Base-by-base conservation (phyloP, 2,113 vertebrate genomes). In the Gallinago paraguaiae region DNA sequence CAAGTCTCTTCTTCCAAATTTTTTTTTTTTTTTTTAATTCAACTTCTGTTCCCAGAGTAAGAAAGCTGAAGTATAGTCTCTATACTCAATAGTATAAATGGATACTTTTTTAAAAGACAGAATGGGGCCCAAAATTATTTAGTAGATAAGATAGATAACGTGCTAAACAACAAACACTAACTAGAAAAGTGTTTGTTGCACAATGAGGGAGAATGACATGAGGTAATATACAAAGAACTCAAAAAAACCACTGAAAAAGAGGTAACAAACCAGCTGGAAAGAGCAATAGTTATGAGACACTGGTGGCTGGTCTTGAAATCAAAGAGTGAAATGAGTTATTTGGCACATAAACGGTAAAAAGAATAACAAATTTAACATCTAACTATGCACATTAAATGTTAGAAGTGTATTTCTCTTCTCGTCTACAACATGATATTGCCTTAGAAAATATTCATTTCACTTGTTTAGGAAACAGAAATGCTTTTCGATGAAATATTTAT, bases 401-500 rank as follows among this genome's bases (percentile, higher is more conserved):
- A 77, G 13, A 85, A 45, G 5, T 45, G 8, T 35, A 45, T 69
- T 85, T 82, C 45, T 65, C 9, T 31, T 82, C 53, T 50, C 59
- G 25, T 53, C 31, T 57, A 53, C 20, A 61, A 45, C 27, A 57
- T 31, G 13, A 33, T 20, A 48, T 15, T 82, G 14, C 27, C 63
- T 70, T 37, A 82, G 63, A 71, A 95, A 88, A 12, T 31, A 60
- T 59, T 92, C 23, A 48, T 86, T 86, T 93, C 50, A 35, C 56
- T 77, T 48, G 31, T 63, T 81, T 86, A n/a, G 51, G 59, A 93
- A 87, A 82, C 14, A 82, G 57, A 76, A 82, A 54, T 65, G 9
- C 1, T 85, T 95, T 92, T 81, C 53, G 19, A 57, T 85, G 20
- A 92, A 95, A 65, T 74, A 86, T 90, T 90, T 90, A 77, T 25